Evolutionary conservation across 2,797 vertebrate species (phyloP), one percentile per base, ranked within the genome.

Genomic region (Anguilla pacifica): DNA sequence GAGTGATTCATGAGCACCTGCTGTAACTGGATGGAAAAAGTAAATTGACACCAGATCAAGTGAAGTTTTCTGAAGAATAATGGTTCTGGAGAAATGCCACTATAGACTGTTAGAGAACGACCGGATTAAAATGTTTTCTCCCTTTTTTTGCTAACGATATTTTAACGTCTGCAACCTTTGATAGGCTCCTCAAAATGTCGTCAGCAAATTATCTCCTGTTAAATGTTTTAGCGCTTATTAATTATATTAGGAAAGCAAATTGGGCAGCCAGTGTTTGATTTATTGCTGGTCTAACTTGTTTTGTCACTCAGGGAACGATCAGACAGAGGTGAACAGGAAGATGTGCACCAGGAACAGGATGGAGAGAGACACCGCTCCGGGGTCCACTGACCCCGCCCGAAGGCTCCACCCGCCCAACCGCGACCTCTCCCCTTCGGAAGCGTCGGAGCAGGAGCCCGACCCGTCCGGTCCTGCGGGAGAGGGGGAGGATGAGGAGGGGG

Each of bases 161-260:
- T 86, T 86, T 86, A 70, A 89, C 28, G 70, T 43, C 25, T 84
- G 83, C 39, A 46, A 89, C 89, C 88, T 93, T 92, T 92, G 94
- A 94, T 90, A 92, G 91, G 92, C 90, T 87, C 91, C 91, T 94
- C 89, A 93, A 95, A 95, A 94, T 95, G 94, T 92, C 94, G 93
- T 93, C 92, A 89, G 17, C 94, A 95, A 95, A 95, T 96, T 93
- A 95, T 89, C 89, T 92, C 91, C 91, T 91, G 93, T 96, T 96
- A 96, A 96, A 93, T 93, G 93, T 95, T 95, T 96, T 95, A 96
- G 93, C 94, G 93, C 92, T 92, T 96, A 96, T 96, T 96, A 96
- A 96, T 96, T 96, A 91, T 94, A 96, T 96, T 95, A 96, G 94
- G 94, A 93, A 94, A 92, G 92, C 92, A 96, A 96, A 96, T 96